Evolutionary conservation across 92 coral and sea anemone species (phyloP), one percentile per base, ranked within the genome.

Genomic region (Phymanthus crucifer): DNA sequence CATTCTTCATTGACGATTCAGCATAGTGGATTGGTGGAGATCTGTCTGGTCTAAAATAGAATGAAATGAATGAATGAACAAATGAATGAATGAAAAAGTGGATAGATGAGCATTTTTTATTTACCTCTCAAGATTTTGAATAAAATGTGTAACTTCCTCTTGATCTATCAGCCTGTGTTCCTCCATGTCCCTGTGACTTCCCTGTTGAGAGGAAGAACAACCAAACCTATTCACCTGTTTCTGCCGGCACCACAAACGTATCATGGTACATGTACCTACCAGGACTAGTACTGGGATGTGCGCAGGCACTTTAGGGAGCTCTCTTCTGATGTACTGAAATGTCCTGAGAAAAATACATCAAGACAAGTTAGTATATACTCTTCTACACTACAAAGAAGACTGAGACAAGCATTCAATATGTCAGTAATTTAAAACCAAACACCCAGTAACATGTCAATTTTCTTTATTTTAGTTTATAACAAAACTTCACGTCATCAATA

Each of bases 1-100:
- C 97, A 87, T 96, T 93, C 72, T 91, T 93, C 98, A 96, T 87
- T 33, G 98, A 93, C 17, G 98, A 89, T 66, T 96, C 98, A 16
- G 92, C 99, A 86, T 87, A 93, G 71, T 89, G 86, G 17, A 96
- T 89, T 4, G 97, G 93, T 3, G 99, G 94, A 1, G 91, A 91
- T 32, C 94, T 85, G 75, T 88, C 92, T 2, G 94, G 94, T 79
- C 99, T 92, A 56, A 27, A 68, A 79, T 24, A n/a, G n/a, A n/a
- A n/a, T n/a, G n/a, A n/a, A n/a, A n/a, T n/a, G n/a, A n/a, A n/a
- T n/a, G n/a, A 54, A 54, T 1, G 6, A 54, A 21, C 6, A 23
- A 54, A 54, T 54, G 6, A 23, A 75, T 36, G 32, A 27, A 13
- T 46, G 34, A 75, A 47, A 10, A 10, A 65, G n/a, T n/a, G n/a